Base-by-base conservation (phyloP, 1,140 invertebrate genomes). In the Dendroctonus valens region DNA sequence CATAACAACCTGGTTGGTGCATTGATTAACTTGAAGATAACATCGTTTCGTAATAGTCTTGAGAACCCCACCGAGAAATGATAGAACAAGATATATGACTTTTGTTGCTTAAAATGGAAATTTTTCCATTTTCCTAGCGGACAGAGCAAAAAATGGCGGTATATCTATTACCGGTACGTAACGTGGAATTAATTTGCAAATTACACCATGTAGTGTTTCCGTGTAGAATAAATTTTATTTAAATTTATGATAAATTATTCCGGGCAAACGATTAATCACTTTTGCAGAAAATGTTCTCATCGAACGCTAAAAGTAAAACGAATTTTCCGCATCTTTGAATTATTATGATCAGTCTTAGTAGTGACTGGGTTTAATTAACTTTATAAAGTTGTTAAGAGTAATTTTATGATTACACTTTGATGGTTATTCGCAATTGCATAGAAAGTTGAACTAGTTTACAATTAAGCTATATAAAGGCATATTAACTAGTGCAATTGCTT, bases 221-320 rank as follows among this genome's bases (percentile, higher is more conserved):
- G 46, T 61, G 59, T 61, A 52, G 52, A 48, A 61, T 61, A 61
- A 63, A 54, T 63, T 54, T 14, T 44, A 63, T 63, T 63, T 63
- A 63, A 63, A 63, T 63, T 41, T 54, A 63, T 63, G 60, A 63
- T 63, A 63, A 63, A 63, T 63, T 63, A 63, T 63, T 53, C 52
- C 40, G 7, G n/a, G 7, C 12, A 54, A 52, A 12, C 41, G 54
- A 63, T 63, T 63, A 63, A 63, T 63, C 60, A 63, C 54, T 63
- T 63, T 39, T 11, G 48, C 54, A 41, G n/a, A 63, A 53, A 53
- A 44, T 51, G 46, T 54, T 54, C 15, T n/a, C 51, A 44, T 63
- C 38, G 41, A 52, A 44, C 54, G 40, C 54, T 38, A 41, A 63
- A 54, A 54, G 53, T 53, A 42, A 37, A 61, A 61, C 12, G 39